Conservation (phyloP, 2,113 vertebrate species). For the Cyprinodon tularosa region DNA sequence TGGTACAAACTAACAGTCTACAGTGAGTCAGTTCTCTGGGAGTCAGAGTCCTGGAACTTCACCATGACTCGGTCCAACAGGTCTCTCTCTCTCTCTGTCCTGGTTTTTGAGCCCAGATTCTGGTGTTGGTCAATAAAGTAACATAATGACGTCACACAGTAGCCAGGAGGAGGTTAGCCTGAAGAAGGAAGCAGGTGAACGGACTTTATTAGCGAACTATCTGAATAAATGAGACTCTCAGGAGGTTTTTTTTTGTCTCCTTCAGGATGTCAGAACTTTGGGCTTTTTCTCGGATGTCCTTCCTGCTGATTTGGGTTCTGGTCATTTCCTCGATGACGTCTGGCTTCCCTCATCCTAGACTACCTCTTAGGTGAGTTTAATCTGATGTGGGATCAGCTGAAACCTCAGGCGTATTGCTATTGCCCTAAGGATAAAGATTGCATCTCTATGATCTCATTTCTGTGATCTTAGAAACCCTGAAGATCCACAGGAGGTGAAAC, state of each 20-base stretch:
- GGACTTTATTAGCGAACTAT: too few relatives aligned
- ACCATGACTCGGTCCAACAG: too few relatives aligned
- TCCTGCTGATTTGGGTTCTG: conserved; percentile 67
- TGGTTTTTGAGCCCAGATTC: background rate
- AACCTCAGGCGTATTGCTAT: background rate
- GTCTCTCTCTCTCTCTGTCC: too few relatives aligned
- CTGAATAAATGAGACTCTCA: background rate
- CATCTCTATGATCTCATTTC: background rate
- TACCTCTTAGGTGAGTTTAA: conserved; percentile 57
- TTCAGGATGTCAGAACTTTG: conserved; percentile 64
- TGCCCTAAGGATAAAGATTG: too few relatives aligned
- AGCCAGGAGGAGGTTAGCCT: too few relatives aligned
- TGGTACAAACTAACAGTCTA: too few relatives aligned
- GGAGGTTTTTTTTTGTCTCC: background rate
- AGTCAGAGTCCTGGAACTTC: too few relatives aligned
- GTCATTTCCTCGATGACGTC: conserved; percentile 58
- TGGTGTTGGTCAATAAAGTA: background rate
- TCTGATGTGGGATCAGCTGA: background rate
- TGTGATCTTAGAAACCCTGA: conserved; percentile 35
- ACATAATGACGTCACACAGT: too few relatives aligned
- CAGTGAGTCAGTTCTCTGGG: too few relatives aligned
- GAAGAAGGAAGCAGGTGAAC: too few relatives aligned
- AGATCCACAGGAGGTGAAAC: conserved; percentile 46
- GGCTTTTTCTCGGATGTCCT: conserved; percentile 21
- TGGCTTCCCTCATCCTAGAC: conserved; percentile 67